Percentiles rank a stretch among this genome's conserved stretches.
Conservation (phyloP, 1,140 invertebrate species). For the Euura saliciscinereae region DNA sequence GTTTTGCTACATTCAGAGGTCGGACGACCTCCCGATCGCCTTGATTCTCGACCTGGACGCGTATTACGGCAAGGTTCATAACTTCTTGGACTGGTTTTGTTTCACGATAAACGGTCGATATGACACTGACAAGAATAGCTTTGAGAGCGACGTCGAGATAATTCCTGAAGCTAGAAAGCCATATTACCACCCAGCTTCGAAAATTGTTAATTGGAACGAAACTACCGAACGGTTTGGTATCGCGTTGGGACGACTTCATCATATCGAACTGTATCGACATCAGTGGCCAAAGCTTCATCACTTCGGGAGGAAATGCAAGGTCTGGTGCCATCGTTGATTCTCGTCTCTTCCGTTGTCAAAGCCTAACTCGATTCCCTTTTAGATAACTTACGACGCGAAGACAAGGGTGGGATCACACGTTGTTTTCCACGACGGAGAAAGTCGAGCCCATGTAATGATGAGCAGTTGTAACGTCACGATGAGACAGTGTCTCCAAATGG, state of each 20-base stretch:
- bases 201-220: constrained; percentile 24
- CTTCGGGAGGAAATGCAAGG: constrained; percentile 16
- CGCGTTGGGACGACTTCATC: constrained; percentile 20
- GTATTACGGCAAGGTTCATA: constrained; percentile 23
- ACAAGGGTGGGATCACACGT: constrained; percentile 24
- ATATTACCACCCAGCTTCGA: background rate
- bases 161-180: constrained; percentile 15
- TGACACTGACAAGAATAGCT: background rate
- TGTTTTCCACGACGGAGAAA: constrained; percentile 26
- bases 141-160: constrained; percentile 1
- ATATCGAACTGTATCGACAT: constrained; percentile 20
- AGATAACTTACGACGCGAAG: constrained; percentile 25
- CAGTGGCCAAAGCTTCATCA: constrained; percentile 20
- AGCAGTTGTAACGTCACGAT: constrained; percentile 5
- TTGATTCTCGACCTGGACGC: constrained; percentile 22
- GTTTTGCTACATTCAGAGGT: constrained; percentile 22
- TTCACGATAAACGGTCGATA: constrained; percentile 26
- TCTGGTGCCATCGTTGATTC: constrained; percentile 4
- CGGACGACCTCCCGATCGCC: constrained; percentile 9
- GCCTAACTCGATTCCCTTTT: background rate
- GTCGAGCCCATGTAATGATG: background rate
- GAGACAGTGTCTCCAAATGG: background rate
- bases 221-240: constrained; percentile 25
- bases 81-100: constrained; percentile 31
- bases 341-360: background rate